Base-by-base conservation (phyloP, 2,797 vertebrate species). In the Martes flavigula region DNA sequence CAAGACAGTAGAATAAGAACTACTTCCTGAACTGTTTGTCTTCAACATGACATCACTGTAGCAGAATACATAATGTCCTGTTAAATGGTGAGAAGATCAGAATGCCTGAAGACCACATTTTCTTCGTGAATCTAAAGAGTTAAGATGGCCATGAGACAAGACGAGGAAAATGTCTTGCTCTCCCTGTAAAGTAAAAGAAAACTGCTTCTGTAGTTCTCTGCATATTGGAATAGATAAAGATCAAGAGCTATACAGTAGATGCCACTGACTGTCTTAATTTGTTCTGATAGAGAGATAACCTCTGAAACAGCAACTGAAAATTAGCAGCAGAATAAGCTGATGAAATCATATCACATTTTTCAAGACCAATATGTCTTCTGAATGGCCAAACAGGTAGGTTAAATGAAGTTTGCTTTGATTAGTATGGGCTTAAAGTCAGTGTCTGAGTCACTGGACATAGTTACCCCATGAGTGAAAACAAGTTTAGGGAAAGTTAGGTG, bases 261-360 rank as follows among this genome's bases (percentile, higher is more conserved):
- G 40, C 21, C 17, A 86, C 14, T 78, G 58, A 58, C 43, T 58
- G 11, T 88, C 38, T 54, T 85, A 77, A 97, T 93, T 92, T 97
- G 56, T 94, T 70, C 43, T 40, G 78, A 35, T 79, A 32, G 87
- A 96, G 46, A 87, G 38, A 83, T 51, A 86, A 79, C 48, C 58
- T 84, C 38, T 83, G 83, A 70, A 93, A 66, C 15, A 92, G 43
- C n/a, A 92, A 68, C 32, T 75, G 20, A 94, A 94, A 86, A 97
- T 87, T 64, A 82, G 66, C 48, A 54, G 60, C 77, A 64, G 62
- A 92, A 96, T 92, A 97, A 64, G 8, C 18, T 94, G 38, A 94
- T 91, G 27, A 89, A 96, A 91, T 84, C 38, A 60, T n/a, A 30
- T 95, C 86, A 94, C 43, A n/a, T 78, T 86, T 97, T 96, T 88